Evolutionary conservation across 2,888 invertebrate species (phyloP).

Genomic region (Stenodera caucasica): DNA sequence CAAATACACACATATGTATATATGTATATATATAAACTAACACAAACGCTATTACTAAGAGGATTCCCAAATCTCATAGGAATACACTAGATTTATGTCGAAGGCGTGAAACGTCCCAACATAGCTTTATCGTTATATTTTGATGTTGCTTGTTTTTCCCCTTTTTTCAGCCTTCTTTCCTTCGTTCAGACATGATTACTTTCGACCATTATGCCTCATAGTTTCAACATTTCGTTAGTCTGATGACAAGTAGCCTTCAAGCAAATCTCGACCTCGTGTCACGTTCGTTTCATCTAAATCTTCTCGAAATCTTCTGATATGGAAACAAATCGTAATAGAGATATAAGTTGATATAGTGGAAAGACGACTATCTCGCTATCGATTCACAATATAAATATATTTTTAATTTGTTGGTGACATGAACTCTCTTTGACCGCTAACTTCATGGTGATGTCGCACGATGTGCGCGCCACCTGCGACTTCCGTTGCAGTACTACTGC

Average conservation of each 20-base stretch:
- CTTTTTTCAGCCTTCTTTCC: too few species aligned
- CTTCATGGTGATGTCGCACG: too few species aligned
- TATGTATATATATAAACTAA: too few species aligned
- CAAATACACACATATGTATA: too few species aligned
- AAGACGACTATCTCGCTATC: too few species aligned
- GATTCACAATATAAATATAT: too few species aligned
- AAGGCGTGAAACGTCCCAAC: constrained; percentile 50
- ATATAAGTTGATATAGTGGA: background rate
- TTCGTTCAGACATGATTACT: constrained; percentile 41
- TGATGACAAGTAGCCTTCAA: constrained; percentile 7
- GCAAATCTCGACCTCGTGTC: background rate
- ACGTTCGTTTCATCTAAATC: constrained; percentile 5
- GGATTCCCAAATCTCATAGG: constrained; percentile 50
- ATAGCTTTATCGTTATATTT: constrained; percentile 53
- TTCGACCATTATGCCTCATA: constrained; percentile 33
- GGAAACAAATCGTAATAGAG: constrained; percentile 3
- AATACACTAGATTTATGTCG: constrained; percentile 53
- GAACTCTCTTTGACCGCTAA: too few species aligned
- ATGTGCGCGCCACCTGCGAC: too few species aligned
- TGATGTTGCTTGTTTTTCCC: constrained; percentile 37
- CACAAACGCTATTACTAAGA: constrained; percentile 49
- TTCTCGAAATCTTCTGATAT: background rate
- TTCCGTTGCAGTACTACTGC: too few species aligned
- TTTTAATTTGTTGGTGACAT: too few species aligned
- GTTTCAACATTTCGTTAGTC: background rate